Percentiles rank a stretch among this genome's conserved stretches.
Conservation (phyloP, 1,140 invertebrate genomes). For the Pseudomyrmex pallidus region DNA sequence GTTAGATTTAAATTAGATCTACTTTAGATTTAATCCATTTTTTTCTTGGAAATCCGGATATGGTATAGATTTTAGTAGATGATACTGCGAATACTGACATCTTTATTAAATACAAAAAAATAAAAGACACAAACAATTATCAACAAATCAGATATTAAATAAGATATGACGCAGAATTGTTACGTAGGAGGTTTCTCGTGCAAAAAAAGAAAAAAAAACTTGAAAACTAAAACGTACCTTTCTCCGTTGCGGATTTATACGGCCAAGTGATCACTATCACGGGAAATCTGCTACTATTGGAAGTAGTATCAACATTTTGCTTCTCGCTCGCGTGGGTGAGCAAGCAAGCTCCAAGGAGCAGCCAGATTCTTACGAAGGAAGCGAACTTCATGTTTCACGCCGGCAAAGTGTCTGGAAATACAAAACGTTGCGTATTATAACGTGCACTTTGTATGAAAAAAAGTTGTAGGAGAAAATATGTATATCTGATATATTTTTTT, state of each 20-base stretch:
- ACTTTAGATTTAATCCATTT: too few species aligned
- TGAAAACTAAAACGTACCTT: slow-evolving; percentile 81
- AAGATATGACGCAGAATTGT: too few species aligned
- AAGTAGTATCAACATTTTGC: neutral
- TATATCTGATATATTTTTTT: slow-evolving; percentile 15
- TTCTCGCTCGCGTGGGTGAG: neutral
- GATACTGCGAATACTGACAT: too few species aligned
- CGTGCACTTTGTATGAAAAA: neutral
- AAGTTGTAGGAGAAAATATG: slow-evolving; percentile 1
- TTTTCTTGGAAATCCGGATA: too few species aligned
- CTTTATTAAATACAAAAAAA: too few species aligned
- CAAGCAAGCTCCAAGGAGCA: neutral
- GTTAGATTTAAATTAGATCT: too few species aligned
- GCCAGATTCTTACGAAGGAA: neutral
- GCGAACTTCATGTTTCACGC: neutral
- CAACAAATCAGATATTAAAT: too few species aligned
- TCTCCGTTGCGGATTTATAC: slow-evolving; percentile 85
- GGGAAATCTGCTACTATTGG: slow-evolving; percentile 79
- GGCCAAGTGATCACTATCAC: slow-evolving; percentile 88
- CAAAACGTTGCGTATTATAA: neutral
- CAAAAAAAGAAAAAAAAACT: neutral
- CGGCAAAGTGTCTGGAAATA: neutral
- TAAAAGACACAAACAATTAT: too few species aligned
- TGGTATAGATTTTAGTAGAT: too few species aligned
- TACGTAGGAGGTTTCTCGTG: neutral